These are phyloP conservation scores for Denticeps clupeoides DNA, from an alignment of 2,797 vertebrate genomes.

Conservation along the genomic window DNA sequence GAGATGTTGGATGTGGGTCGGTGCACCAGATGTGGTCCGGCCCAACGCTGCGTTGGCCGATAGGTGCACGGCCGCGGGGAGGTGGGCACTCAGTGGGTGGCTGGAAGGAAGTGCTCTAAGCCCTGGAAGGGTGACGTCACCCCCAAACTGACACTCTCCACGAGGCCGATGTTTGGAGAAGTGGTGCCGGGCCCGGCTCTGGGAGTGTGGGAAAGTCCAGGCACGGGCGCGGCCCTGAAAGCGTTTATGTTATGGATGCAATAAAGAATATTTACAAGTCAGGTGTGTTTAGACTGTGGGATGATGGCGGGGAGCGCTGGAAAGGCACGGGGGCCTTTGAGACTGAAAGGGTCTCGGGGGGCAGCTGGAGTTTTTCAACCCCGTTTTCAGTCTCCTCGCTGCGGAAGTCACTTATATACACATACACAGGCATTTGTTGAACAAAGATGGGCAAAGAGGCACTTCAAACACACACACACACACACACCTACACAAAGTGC, in stretches of 20 bases:
- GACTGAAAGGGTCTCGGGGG: constrained; percentile 10
- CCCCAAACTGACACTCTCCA: constrained; percentile 22
- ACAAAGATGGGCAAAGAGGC: constrained; percentile 14
- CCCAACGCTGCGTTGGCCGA: no score
- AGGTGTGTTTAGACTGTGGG: constrained; percentile 51
- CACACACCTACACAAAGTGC: no score
- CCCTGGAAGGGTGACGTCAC: constrained; percentile 24
- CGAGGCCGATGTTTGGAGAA: constrained; percentile 37
- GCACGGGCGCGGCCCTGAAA: constrained; percentile 25
- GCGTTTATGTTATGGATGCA: constrained; percentile 44
- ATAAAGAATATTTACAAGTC: constrained; percentile 54
- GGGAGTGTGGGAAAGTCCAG: constrained; percentile 45
- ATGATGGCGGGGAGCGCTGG: neutral
- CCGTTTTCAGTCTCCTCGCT: constrained; percentile 27
- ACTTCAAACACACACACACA: no score
- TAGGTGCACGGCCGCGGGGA: no score
- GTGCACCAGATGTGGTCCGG: no score
- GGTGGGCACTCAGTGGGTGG: constrained; percentile 30
- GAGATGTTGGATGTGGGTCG: no score
- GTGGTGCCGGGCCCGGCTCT: constrained; percentile 30
- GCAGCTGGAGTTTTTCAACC: constrained; percentile 41
- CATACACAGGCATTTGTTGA: constrained; percentile 24
- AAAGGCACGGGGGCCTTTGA: constrained; percentile 14
- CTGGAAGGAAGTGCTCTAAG: constrained; percentile 24
- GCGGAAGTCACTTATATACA: constrained; percentile 28